Base-by-base conservation (phyloP, 2,797 vertebrate genomes). In the Cottoperca gobio region DNA sequence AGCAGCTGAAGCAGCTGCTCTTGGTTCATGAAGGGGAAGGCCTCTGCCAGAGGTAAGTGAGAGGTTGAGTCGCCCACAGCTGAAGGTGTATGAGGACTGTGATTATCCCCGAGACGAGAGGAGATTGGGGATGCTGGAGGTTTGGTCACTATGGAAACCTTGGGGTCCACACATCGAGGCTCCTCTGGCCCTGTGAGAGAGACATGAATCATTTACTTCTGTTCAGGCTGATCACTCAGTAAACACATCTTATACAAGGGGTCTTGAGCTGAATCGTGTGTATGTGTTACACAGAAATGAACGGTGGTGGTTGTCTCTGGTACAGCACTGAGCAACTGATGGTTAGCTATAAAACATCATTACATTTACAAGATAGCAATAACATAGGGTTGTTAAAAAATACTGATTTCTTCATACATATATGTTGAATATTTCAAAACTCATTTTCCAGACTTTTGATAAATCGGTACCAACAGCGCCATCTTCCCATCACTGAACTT, bases 11-110 rank as follows among this genome's bases (percentile, higher is more conserved):
- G 95, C 53, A 96, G 94, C 90, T 97, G 96, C 77, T 98, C 96
- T 74, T 96, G 96, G 77, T 94, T 96, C 91, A 96, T 96, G 87
- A 97, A 96, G n/a, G 96, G 95, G 83, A 97, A 97, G 28, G 95
- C 95, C 77, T 97, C 95, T 2, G 95, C 95, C 73, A 96, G 82
- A 65, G 93, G 93, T 53, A 94, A 82, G 26, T 92, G 74, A 45
- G 88, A 60, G 1, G 84, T 13, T 0, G 92, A 74, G 70, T 95
- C 94, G 33, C 70, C 86, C 26, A 87, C 76, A 26, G 70, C 31
- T 54, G 92, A 71, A 24, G 86, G 78, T 54, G 80, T 61, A 5
- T 74, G 66, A 49, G 85, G 82, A 62, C 77, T 86, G 46, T 83
- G 86, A 78, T 74, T 74, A 33, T 84, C 86, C 65, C 78, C 88